Base-by-base conservation (phyloP, 1,140 invertebrate genomes). In the Mylabris phalerata region DNA sequence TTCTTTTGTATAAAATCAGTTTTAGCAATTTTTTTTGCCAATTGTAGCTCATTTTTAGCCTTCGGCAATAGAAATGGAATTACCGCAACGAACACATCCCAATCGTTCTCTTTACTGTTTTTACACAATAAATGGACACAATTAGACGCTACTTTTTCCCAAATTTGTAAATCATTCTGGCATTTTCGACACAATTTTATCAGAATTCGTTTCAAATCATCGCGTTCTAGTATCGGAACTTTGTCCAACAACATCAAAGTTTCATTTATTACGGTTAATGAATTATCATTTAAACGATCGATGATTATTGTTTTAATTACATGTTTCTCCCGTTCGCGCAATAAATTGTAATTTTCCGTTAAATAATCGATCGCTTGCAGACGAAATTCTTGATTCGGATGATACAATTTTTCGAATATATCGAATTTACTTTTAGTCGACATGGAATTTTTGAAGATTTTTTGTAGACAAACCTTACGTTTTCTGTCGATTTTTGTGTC, bases 371-470 rank as follows among this genome's bases (percentile, higher is more conserved):
- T 75, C 0, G 85, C 86, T 59, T 80, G 70, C 1, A 82, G 72
- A 60, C 88, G 74, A 46, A 84, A 76, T 50, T 80, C 72, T 0
- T 82, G 62, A 67, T 79, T 84, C 4, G 79, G 72, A 67, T 89
- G 84, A 63, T 85, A 84, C 1, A 90, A 69, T 48, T 84, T 84
- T 66, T 85, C 79, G 57, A 88, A 84, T 0, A 86, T 75, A 11
- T 80, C 79, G 44, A 63, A 66, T 55, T 61, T 63, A 42, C 55
- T 55, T 44, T 61, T 40, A 25, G 55, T 42, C 4, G 32, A 55
- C 19, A 58, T 39, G 9, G 48, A 45, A 55, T 61, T 61, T 38
- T 57, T 54, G 9, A 70, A 38, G 25, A 70, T 57, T 48, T 67
- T 66, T 19, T 59, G 49, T 10, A 70, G 50, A 40, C 25, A 50